Evolutionary conservation across 2,113 vertebrate genomes (phyloP), one percentile per base, ranked within the genome.

Genomic region (Epinephelus lanceolatus): DNA sequence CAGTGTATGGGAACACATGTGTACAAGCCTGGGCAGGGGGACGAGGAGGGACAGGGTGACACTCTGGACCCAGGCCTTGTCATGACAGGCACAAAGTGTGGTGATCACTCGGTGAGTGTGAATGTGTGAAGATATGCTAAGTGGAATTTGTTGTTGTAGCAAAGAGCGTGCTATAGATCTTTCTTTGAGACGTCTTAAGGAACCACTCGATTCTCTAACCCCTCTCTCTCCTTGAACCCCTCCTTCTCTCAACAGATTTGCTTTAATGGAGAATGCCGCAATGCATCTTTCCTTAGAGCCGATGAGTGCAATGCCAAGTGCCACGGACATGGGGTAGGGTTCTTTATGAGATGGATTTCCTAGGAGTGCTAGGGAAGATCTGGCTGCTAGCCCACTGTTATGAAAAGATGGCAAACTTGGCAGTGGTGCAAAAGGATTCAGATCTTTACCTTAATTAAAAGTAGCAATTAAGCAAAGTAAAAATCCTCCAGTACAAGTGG

Each of bases 11-110:
- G 98, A 1, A 98, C 98, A 23, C 97, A 99, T 0, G 96, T 99
- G 25, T 98, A 99, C 91, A 96, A 93, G 60, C 66, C n/a, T 0
- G 80, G 82, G 23, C 84, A 91, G 7, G 76, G 70, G 3, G 94
- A 95, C 0, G 95, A 95, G 2, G 96, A 96, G 2, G 92, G 90
- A 2, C 96, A 97, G 82, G 96, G 95, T 1, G 97, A 99, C 89
- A 98, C 97, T 79, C 90, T 99, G 88, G 98, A 99, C 89, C 98
- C 98, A 1, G 98, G 98, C 25, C 94, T 99, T 83, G 98, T 99
- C 93, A 86, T 99, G 96, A 97, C 97, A 0, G 98, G 98, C 45
- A 99, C 97, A 67, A 99, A 99, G 89, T 99, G 98, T 80, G 98
- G 96, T 0, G 91, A 93, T n/a, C 96, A 97, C 82, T 96, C 97